Evolutionary conservation across 2,888 invertebrate species (phyloP).

Genomic region (Physocephala rufipes): DNA sequence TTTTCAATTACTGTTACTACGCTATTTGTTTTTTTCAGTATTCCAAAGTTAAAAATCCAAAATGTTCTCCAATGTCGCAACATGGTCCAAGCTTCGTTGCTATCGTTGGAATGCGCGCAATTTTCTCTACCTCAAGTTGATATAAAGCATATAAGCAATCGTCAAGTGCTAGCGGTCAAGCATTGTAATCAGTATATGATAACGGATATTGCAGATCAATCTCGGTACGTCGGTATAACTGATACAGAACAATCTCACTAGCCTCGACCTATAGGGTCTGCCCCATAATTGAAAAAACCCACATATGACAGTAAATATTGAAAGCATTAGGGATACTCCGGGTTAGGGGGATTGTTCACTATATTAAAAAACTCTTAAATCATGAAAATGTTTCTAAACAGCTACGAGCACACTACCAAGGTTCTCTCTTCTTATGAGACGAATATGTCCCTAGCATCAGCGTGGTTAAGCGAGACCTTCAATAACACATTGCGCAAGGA

Average conservation of each 20-base stretch:
- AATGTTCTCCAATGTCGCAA: conserved; percentile 59
- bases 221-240: conserved; percentile 47
- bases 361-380: neutral
- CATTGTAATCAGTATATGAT: conserved; percentile 63
- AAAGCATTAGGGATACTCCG: too few relatives aligned
- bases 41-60: conserved; percentile 58
- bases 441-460: conserved; percentile 59
- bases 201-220: conserved; percentile 62
- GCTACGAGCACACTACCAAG: conserved; percentile 61
- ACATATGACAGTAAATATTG: too few relatives aligned
- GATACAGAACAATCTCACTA: too few relatives aligned
- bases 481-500: conserved; percentile 60
- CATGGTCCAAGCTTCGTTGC: conserved; percentile 59
- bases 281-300: too few relatives aligned
- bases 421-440: conserved; percentile 59
- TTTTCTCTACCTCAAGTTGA: conserved; percentile 63
- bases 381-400: conserved; percentile 33
- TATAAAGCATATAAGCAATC: conserved; percentile 60
- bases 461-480: conserved; percentile 63
- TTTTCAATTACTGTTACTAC: neutral
- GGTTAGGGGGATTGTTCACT: too few relatives aligned
- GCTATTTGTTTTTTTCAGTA: conserved; percentile 44
- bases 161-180: conserved; percentile 61
- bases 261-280: too few relatives aligned
- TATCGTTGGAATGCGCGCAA: conserved; percentile 62